Conservation (phyloP, 2,797 vertebrate species). For the Epinephelus coioides region DNA sequence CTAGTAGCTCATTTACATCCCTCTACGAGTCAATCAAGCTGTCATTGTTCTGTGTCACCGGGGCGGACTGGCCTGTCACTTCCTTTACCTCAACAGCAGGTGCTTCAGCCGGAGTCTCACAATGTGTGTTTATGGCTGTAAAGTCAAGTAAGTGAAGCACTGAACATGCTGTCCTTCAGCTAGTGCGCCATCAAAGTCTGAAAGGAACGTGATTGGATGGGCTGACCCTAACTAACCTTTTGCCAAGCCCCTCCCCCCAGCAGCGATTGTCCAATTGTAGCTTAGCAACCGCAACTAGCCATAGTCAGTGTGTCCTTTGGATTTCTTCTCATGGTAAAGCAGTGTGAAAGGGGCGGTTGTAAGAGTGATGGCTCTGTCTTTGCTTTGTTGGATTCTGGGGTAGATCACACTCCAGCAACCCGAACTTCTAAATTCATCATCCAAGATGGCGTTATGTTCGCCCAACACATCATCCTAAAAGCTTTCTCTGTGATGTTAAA, state of each 20-base stretch:
- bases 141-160: not conserved
- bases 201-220: not conserved
- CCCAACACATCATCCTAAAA: too few species aligned
- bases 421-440: not conserved
- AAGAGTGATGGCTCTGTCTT: not conserved
- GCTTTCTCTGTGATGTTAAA: too few species aligned
- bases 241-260: not conserved
- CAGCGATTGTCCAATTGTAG: not conserved
- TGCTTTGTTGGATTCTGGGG: not conserved
- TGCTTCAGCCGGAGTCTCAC: constrained; percentile 17
- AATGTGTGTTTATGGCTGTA: not conserved
- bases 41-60: constrained; percentile 46
- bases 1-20: constrained; percentile 66
- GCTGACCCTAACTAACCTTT: not conserved
- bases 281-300: not conserved
- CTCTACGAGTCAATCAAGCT: constrained; percentile 55
- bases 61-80: constrained; percentile 42
- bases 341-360: too few species aligned
- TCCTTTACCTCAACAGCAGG: constrained; percentile 45
- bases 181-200: not conserved
- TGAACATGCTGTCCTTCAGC: not conserved
- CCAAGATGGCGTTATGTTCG: too few species aligned
- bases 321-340: not conserved
- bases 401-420: not conserved
- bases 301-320: not conserved